Evolutionary conservation across 2,113 vertebrate species (phyloP), one percentile per base, ranked within the genome.

Genomic region (Gobio gobio): DNA sequence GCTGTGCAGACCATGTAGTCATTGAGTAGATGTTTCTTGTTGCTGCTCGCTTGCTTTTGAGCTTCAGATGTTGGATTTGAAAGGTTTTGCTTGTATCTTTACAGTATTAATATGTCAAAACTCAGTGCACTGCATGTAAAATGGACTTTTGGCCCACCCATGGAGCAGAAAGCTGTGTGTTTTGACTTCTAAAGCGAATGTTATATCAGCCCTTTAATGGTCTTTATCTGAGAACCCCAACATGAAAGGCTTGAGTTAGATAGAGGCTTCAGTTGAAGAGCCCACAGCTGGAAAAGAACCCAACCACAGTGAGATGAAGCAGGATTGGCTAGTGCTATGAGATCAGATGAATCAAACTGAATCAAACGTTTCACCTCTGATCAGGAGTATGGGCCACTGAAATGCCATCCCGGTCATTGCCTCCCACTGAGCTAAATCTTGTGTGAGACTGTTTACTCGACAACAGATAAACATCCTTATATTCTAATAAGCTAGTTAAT

Each of bases 351-450:
- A 40, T 40, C 36, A 36, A 36, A 36, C 51, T 33, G 16, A 66
- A 73, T 87, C 64, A 87, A 74, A 40, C 4, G 16, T n/a, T 76
- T 51, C 4, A 56, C 49, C 33, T 73, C 72, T 87, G 83, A 85
- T 82, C 80, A n/a, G 56, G 22, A 49, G 5, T 18, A 64, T 14
- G 18, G 54, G 59, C 75, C 56, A 66, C 78, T 83, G 45, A 79
- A 87, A 83, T 78, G 66, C 33, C 81, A 78, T 64, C n/a, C 10
- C 10, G 63, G 81, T 40, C 29, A 5, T 40, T n/a, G 54, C 29
- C 54, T 29, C 63, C 29, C 16, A 40, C 63, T 76, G 59, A 70
- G 51, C 40, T 40, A 58, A 78, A 87, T 85, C n/a, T 56, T 10
- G 43, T 13, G 12, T 66, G 51, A n/a, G 26, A 13, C 16, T 82